These are phyloP conservation scores for Pachycephus smyrnensis DNA, from an alignment of 2,888 invertebrate genomes.

Conservation along the genomic window DNA sequence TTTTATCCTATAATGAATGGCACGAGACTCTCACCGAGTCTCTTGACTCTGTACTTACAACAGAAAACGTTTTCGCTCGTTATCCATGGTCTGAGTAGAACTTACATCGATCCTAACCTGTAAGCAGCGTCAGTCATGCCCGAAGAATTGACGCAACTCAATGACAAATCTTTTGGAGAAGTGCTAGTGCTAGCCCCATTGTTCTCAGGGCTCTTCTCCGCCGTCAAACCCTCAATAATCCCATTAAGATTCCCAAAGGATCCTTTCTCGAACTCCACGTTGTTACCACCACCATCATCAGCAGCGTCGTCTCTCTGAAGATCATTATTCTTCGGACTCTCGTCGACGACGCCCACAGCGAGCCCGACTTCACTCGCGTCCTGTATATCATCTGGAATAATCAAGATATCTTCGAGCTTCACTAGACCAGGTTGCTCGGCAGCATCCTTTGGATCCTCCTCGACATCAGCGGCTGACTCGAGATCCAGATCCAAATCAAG, in stretches of 20 bases:
- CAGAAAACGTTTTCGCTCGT: conserved; percentile 8
- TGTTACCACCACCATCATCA: conserved; percentile 3
- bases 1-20: neutral
- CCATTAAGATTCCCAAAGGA: neutral
- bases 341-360: neutral
- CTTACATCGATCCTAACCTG: conserved; percentile 64
- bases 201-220: conserved; percentile 8
- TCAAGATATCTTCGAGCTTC: conserved; percentile 52
- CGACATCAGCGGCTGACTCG: conserved; percentile 31
- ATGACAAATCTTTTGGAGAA: conserved; percentile 45
- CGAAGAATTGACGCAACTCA: conserved; percentile 55
- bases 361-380: neutral
- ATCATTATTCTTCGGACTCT: neutral
- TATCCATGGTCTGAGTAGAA: conserved; percentile 45
- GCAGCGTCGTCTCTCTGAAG: neutral
- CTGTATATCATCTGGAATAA: conserved; percentile 41
- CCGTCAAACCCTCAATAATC: conserved; percentile 12
- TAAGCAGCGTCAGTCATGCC: conserved; percentile 45
- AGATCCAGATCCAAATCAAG: conserved; percentile 36
- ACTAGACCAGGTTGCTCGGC: conserved; percentile 25
- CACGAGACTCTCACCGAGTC: too few relatives aligned
- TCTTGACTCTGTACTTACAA: conserved; percentile 8
- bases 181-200: conserved; percentile 11
- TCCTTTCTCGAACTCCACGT: conserved; percentile 16
- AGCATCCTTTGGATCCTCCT: conserved; percentile 25